phyloP scores from a whole-genome alignment of 2,888 invertebrate species.

The Archips crataeganus region DNA sequence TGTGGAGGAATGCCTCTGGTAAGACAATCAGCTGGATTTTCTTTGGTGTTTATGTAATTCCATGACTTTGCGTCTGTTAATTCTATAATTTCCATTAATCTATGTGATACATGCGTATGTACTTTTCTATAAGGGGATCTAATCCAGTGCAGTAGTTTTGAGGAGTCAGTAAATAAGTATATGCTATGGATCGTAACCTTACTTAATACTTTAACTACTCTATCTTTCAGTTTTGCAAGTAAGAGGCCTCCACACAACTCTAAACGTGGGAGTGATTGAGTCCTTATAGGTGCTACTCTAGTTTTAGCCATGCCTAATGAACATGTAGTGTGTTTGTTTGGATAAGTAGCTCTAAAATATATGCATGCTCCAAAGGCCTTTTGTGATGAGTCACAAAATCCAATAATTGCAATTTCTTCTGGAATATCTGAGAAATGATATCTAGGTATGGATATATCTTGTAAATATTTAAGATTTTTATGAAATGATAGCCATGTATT shows the following conservation, averaged over 20 bases:
- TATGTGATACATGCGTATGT: constrained; percentile 13
- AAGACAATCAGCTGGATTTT: constrained; percentile 31
- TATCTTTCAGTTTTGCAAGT: background rate
- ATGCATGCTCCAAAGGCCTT: constrained; percentile 35
- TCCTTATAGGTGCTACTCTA: constrained; percentile 27
- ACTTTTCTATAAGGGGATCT: constrained; percentile 36
- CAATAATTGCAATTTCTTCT: constrained; percentile 16
- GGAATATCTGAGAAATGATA: constrained; percentile 10
- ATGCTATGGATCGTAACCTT: constrained; percentile 21
- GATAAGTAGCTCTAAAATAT: constrained; percentile 30
- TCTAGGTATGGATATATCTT: constrained; percentile 20
- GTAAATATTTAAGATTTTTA: constrained; percentile 5
- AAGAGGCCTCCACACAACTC: constrained; percentile 30
- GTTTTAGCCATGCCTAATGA: constrained; percentile 22
- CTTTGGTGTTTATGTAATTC: constrained; percentile 30
- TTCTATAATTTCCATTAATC: constrained; percentile 28
- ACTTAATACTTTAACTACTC: background rate
- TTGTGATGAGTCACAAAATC: constrained; percentile 29
- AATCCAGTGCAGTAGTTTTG: constrained; percentile 40
- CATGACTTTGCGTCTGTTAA: constrained; percentile 5
- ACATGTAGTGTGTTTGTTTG: constrained; percentile 14
- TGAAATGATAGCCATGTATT: constrained; percentile 7
- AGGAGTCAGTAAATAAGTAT: constrained; percentile 36
- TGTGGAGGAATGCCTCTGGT: constrained; percentile 24
- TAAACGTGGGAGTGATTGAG: constrained; percentile 14